Evolutionary conservation across 2,888 invertebrate species (phyloP).

Genomic region (Clivina fossor): DNA sequence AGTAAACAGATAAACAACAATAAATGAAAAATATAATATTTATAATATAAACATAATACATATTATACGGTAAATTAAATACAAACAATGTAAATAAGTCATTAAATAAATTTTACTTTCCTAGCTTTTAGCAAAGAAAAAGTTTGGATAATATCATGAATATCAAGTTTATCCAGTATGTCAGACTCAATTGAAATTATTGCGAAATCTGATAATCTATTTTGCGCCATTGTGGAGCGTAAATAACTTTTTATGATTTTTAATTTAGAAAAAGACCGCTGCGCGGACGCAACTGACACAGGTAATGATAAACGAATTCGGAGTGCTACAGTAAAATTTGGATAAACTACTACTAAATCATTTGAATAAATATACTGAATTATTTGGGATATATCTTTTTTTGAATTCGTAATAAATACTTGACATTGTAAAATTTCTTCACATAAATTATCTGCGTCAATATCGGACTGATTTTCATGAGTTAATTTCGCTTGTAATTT

Average conservation of each 20-base stretch:
- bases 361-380: conserved; percentile 10
- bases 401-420: conserved; percentile 36
- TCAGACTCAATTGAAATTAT: conserved; percentile 34
- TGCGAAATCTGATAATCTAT: conserved; percentile 26
- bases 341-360: conserved; percentile 9
- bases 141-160: too few species aligned
- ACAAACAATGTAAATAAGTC: too few species aligned
- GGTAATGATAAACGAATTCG: conserved; percentile 30
- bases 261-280: conserved; percentile 33
- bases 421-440: conserved; percentile 38
- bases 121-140: too few species aligned
- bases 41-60: too few species aligned
- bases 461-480: conserved; percentile 25
- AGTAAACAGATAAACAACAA: too few species aligned
- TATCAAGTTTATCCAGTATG: too few species aligned
- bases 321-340: conserved; percentile 15
- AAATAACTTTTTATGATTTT: conserved; percentile 36
- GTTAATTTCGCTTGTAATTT: background rate
- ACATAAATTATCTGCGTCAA: conserved; percentile 38
- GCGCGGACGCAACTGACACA: conserved; percentile 31
- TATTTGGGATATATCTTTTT: conserved; percentile 31
- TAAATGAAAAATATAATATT: too few species aligned
- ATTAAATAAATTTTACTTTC: too few species aligned
- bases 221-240: conserved; percentile 31
- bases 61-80: too few species aligned